Conservation (phyloP, 1,140 invertebrate genomes). For the Sycophaga agraensis region DNA sequence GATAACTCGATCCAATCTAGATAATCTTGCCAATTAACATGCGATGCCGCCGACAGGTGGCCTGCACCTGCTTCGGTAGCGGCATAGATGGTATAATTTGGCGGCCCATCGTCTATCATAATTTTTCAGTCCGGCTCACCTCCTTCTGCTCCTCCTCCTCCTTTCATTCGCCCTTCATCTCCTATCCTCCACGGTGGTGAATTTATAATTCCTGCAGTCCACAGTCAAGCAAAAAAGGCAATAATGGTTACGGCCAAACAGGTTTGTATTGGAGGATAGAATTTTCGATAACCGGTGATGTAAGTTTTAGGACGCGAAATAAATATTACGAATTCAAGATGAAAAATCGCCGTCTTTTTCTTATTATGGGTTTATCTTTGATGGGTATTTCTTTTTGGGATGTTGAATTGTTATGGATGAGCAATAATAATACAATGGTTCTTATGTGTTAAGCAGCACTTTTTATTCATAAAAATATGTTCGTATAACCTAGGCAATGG, state of each 20-base stretch:
- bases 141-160: not conserved
- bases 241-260: not conserved
- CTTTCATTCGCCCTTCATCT: not conserved
- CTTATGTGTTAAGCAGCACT: slow-evolving; percentile 12
- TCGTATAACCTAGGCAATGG: slow-evolving; percentile 15
- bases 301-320: slow-evolving; percentile 13
- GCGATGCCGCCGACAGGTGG: not conserved
- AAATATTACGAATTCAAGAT: slow-evolving; percentile 7
- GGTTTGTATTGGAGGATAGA: slow-evolving; percentile 5
- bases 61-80: slow-evolving; percentile 14
- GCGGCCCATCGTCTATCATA: slow-evolving; percentile 11
- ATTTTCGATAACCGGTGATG: slow-evolving; percentile 12
- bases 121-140: slow-evolving; percentile 12
- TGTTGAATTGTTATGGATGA: too few relatives aligned
- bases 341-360: too few relatives aligned
- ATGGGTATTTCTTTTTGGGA: too few relatives aligned
- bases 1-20: slow-evolving; percentile 12
- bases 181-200: too few relatives aligned
- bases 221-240: too few relatives aligned
- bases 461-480: slow-evolving; percentile 32
- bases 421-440: not conserved
- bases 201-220: too few relatives aligned
- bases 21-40: slow-evolving; percentile 12
- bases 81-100: slow-evolving; percentile 18
- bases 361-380: too few relatives aligned